These are phyloP conservation scores for Drosophila miranda DNA, from an alignment of 1,140 invertebrate genomes.

Conservation along the genomic window DNA sequence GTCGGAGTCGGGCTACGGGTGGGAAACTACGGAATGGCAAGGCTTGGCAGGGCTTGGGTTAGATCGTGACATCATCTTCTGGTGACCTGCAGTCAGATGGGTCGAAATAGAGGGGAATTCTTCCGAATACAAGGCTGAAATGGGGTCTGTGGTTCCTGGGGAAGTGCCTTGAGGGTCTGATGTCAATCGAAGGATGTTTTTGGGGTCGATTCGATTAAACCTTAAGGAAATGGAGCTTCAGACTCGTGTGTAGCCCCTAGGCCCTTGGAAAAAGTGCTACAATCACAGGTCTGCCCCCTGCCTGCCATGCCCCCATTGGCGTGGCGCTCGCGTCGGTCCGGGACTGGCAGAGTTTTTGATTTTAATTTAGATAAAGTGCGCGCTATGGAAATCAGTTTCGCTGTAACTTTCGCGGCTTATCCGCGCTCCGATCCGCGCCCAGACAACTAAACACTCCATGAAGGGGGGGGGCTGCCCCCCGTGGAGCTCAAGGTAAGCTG, in stretches of 20 bases:
- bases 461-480: conserved; percentile 6
- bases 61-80: conserved; percentile 64
- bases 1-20: too few species aligned
- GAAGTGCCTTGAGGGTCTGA: too few species aligned
- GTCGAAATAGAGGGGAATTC: background rate
- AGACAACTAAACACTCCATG: conserved; percentile 78
- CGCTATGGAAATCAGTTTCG: conserved; percentile 69
- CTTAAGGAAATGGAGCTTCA: background rate
- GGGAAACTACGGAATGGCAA: background rate
- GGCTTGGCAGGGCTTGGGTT: background rate
- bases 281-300: background rate
- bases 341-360: conserved; percentile 59
- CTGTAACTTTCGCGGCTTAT: conserved; percentile 66
- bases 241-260: background rate
- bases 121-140: background rate
- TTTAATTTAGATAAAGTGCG: conserved; percentile 78
- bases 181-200: background rate
- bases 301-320: conserved; percentile 22
- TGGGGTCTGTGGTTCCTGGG: too few species aligned
- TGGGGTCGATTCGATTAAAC: conserved; percentile 38
- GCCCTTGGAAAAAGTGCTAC: too few species aligned
- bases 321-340: conserved; percentile 15
- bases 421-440: conserved; percentile 52
- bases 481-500: conserved; percentile 56
- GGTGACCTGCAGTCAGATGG: conserved; percentile 32